Conservation (phyloP, 92 coral and sea anemone genomes). For the Pocillopora meandrina region DNA sequence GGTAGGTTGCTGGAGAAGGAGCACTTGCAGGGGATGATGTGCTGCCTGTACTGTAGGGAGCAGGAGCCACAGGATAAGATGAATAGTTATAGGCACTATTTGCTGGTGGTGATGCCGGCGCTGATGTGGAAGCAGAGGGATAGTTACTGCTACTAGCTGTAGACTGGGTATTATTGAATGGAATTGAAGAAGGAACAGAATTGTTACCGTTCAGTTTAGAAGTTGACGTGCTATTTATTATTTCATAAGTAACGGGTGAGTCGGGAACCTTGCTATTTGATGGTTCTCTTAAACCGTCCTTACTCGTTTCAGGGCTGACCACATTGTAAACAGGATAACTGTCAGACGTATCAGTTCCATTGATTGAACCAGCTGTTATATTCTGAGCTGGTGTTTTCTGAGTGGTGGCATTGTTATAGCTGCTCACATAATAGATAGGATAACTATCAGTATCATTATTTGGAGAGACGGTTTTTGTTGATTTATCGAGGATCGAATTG, state of each 20-base stretch:
- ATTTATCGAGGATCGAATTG: background rate
- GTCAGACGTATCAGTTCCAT: background rate
- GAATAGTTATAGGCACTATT: conserved; percentile 8
- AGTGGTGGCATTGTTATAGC: conserved; percentile 4
- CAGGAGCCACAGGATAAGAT: background rate
- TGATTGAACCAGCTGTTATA: background rate
- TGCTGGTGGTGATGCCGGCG: conserved; percentile 8
- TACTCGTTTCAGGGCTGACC: background rate
- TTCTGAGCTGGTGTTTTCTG: conserved; percentile 1
- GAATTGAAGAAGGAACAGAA: background rate
- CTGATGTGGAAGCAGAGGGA: background rate
- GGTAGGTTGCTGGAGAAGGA: conserved; percentile 18
- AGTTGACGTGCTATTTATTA: conserved; percentile 11
- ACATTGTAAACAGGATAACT: conserved; percentile 11
- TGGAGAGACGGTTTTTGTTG: background rate
- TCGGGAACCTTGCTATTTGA: background rate
- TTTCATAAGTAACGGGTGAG: conserved; percentile 28
- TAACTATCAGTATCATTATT: background rate
- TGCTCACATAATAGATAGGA: conserved; percentile 35
- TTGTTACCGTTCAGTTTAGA: background rate
- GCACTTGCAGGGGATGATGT: conserved; percentile 7
- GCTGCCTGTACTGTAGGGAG: conserved; percentile 1
- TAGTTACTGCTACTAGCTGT: background rate
- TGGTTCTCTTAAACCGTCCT: background rate
- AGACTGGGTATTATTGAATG: background rate